Evolutionary conservation across 2,797 vertebrate genomes (phyloP).

Genomic region (Tokudaia muenninki): DNA sequence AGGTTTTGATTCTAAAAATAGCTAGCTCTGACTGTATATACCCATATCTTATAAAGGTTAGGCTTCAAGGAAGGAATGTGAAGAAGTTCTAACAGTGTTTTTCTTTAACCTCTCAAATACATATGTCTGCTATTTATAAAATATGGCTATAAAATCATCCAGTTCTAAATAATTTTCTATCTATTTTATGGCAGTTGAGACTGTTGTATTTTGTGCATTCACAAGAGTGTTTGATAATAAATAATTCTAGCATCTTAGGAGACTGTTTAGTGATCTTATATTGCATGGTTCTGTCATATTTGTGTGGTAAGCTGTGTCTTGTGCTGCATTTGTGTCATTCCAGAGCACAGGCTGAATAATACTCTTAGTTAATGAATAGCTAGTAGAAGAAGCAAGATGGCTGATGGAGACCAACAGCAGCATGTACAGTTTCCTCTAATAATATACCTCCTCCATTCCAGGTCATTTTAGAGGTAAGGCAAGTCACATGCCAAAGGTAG

Average conservation of each 20-base stretch:
- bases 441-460: not conserved
- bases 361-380: not conserved
- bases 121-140: conserved; percentile 3
- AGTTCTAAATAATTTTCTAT: conserved; percentile 10
- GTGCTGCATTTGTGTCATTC: not conserved
- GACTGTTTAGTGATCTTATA: not conserved
- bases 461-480: not conserved
- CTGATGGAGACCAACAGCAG: not conserved
- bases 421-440: not conserved
- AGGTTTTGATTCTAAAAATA: conserved; percentile 8
- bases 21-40: not conserved
- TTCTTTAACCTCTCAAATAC: not conserved
- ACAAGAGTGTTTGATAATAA: not conserved
- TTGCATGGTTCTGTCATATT: not conserved
- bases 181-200: not conserved
- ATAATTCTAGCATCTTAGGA: not conserved
- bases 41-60: not conserved
- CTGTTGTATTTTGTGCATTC: not conserved
- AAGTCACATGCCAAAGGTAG: not conserved
- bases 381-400: not conserved
- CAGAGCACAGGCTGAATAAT: not conserved
- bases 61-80: not conserved
- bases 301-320: not conserved
- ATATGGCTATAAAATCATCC: not conserved
- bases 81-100: not conserved